Conservation (phyloP, 2,888 invertebrate species). For the Tryphoninae sp. region DNA sequence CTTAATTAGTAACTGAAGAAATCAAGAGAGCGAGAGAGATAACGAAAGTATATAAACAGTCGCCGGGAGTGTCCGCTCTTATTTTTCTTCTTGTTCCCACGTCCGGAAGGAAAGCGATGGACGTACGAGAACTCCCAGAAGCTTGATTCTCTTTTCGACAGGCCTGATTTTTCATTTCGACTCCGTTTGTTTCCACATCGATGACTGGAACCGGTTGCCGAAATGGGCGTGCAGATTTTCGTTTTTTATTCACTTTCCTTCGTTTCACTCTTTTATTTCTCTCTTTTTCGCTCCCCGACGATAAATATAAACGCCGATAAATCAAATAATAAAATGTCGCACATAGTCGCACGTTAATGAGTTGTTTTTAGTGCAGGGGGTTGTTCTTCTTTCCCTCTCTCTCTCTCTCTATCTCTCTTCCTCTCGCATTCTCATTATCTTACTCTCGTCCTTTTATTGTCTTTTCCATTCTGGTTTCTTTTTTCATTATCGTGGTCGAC, state of each 20-base stretch:
- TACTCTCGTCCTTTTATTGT: conserved; percentile 32
- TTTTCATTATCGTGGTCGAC: conserved; percentile 36
- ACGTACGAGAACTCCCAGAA: conserved; percentile 62
- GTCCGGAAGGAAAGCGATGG: conserved; percentile 5
- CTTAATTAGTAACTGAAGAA: conserved; percentile 78
- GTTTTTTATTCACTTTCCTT: not conserved
- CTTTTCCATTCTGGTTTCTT: conserved; percentile 25
- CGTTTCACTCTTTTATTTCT: conserved; percentile 23
- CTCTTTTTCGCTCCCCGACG: not conserved
- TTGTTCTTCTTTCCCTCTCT: not conserved
- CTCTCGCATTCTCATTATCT: conserved; percentile 24
- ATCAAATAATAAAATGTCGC: conserved; percentile 22
- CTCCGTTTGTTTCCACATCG: conserved; percentile 25
- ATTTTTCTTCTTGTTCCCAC: conserved; percentile 47
- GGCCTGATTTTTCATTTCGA: conserved; percentile 52
- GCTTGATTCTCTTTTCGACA: conserved; percentile 59
- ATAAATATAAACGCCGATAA: not conserved
- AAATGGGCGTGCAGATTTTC: not conserved
- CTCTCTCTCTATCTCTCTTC: not conserved
- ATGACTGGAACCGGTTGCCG: conserved; percentile 5
- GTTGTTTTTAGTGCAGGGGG: conserved; percentile 25
- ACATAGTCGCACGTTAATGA: conserved; percentile 37
- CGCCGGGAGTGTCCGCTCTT: conserved; percentile 52
- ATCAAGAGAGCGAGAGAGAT: conserved; percentile 26
- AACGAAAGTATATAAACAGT: conserved; percentile 14